A percentile compares a stretch with the other conserved stretches of the same genome.
Evolutionary conservation across 1,140 invertebrate genomes (phyloP).

Genomic region (Pectinophora gossypiella): DNA sequence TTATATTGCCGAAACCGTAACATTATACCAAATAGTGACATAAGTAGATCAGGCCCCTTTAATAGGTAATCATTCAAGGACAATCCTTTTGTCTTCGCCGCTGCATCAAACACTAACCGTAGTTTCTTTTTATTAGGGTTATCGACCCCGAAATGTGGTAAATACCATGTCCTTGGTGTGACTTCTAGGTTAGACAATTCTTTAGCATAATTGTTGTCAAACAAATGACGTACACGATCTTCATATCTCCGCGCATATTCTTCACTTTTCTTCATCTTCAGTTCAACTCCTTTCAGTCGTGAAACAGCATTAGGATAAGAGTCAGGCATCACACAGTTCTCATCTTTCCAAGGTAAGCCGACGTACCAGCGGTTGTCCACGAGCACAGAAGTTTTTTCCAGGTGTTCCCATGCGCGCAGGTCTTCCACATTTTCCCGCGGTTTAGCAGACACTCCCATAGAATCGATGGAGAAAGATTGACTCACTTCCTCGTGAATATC

Average conservation of each 20-base stretch:
- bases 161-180: not conserved
- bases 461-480: not conserved
- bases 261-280: not conserved
- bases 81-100: not conserved
- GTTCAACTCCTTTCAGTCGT: not conserved
- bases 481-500: conserved; percentile 1
- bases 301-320: not conserved
- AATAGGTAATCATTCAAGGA: not conserved
- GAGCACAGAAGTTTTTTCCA: not conserved
- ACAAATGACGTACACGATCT: not conserved
- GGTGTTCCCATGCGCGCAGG: not conserved
- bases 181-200: not conserved
- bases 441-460: not conserved
- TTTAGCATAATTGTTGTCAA: not conserved
- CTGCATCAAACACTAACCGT: not conserved
- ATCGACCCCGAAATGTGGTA: not conserved
- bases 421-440: conserved; percentile 1
- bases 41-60: not conserved
- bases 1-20: not conserved
- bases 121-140: not conserved
- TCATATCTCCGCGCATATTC: not conserved
- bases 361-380: not conserved
- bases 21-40: not conserved
- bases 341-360: conserved; percentile 1
- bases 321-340: not conserved